These are phyloP conservation scores for Lasioglossum vierecki DNA, from an alignment of 2,888 invertebrate species.

Conservation along the genomic window DNA sequence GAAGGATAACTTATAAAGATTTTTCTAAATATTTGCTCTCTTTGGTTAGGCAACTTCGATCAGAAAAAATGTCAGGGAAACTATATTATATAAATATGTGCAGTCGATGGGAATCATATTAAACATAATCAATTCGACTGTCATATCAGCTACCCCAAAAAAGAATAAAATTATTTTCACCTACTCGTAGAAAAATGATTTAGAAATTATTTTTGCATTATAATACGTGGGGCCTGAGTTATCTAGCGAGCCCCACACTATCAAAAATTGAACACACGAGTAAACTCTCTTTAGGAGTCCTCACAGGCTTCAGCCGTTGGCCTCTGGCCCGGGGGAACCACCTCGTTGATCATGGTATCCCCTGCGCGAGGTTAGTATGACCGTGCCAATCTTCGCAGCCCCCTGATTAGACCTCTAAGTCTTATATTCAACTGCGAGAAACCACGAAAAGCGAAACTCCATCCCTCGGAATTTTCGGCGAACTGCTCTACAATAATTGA, in stretches of 20 bases:
- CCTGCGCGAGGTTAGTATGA: conserved; percentile 75
- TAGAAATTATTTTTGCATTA: conserved; percentile 21
- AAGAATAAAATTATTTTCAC: not conserved
- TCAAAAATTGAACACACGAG: conserved; percentile 72
- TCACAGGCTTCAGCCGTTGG: conserved; percentile 66
- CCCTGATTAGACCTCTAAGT: conserved; percentile 26
- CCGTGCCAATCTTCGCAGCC: not conserved
- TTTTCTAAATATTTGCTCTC: not conserved
- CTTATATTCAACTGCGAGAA: conserved; percentile 46
- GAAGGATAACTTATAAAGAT: not conserved
- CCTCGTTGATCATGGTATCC: conserved; percentile 74
- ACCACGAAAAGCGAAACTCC: conserved; percentile 26
- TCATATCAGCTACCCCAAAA: not conserved
- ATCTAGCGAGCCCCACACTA: conserved; percentile 66
- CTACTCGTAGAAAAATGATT: not conserved
- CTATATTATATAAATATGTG: not conserved
- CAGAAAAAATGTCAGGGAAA: not conserved
- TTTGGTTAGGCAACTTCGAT: not conserved
- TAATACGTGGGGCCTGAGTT: conserved; percentile 58
- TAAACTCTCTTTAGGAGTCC: conserved; percentile 66
- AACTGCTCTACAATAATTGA: conserved; percentile 49
- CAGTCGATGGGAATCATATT: not conserved
- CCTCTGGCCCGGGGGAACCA: conserved; percentile 73
- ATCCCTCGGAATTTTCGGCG: conserved; percentile 37
- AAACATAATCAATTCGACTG: not conserved